phyloP scores from a whole-genome alignment of 1,140 invertebrate species.

The Pseudomyrmex cubaensis region DNA sequence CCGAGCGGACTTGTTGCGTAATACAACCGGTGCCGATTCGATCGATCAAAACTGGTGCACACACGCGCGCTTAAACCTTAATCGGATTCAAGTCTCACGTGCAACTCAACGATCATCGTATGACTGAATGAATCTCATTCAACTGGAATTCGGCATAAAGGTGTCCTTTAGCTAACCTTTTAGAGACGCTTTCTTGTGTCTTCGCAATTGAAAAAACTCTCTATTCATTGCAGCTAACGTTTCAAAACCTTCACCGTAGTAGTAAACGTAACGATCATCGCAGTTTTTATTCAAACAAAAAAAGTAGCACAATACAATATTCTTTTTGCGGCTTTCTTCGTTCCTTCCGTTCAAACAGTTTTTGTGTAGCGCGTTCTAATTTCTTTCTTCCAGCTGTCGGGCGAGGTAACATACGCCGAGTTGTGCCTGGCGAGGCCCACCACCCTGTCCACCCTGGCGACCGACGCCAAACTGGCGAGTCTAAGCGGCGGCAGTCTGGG shows the following conservation, averaged over 20 bases:
- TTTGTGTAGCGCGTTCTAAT: slow-evolving; percentile 15
- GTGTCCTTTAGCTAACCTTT: not conserved
- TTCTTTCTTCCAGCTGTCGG: slow-evolving; percentile 80
- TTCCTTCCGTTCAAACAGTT: not conserved
- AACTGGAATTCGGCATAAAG: not conserved
- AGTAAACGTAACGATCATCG: not conserved
- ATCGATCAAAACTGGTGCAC: slow-evolving; percentile 45
- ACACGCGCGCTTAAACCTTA: slow-evolving; percentile 16
- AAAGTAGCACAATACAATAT: not conserved
- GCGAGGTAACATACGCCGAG: slow-evolving; percentile 91
- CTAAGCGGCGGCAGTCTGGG: slow-evolving; percentile 73
- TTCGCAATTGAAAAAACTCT: not conserved
- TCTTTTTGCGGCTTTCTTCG: not conserved
- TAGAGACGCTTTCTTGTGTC: not conserved
- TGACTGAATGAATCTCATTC: slow-evolving; percentile 39
- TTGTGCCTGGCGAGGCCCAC: slow-evolving; percentile 87
- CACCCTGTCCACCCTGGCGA: slow-evolving; percentile 82
- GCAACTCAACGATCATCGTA: slow-evolving; percentile 11
- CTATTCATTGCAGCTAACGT: too few species aligned
- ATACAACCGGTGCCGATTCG: slow-evolving; percentile 19
- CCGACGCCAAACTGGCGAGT: slow-evolving; percentile 82
- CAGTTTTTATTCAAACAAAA: not conserved
- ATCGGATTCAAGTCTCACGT: slow-evolving; percentile 47
- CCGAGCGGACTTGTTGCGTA: slow-evolving; percentile 51
- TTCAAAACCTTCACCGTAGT: too few species aligned